Evolutionary conservation across 64 coral and sea anemone species (phyloP).

Genomic region (Montipora capricornis): DNA sequence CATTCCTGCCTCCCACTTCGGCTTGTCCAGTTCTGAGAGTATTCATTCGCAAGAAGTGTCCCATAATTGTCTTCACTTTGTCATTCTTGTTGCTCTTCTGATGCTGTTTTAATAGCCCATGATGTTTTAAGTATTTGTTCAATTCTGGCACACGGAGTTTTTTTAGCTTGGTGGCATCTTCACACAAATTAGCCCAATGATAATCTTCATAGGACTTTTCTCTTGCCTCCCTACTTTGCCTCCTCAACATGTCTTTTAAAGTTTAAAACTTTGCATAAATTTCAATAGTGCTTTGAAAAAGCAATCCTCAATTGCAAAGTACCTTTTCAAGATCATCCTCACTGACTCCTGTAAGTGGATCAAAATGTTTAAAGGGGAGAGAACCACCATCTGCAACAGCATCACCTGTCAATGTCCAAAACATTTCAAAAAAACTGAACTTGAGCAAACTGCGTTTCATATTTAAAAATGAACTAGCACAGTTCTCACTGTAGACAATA

Average conservation of each 20-base stretch:
- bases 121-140: too few relatives aligned
- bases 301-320: not conserved
- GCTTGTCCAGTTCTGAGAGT: too few relatives aligned
- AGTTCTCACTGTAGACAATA: not conserved
- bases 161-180: too few relatives aligned
- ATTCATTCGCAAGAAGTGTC: too few relatives aligned
- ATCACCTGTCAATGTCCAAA: slow-evolving; percentile 50
- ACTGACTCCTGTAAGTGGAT: slow-evolving; percentile 47
- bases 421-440: not conserved
- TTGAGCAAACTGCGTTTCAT: not conserved
- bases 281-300: not conserved
- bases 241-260: not conserved
- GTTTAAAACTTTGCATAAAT: not conserved
- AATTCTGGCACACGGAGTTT: too few relatives aligned
- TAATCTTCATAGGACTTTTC: too few relatives aligned
- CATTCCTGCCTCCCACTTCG: too few relatives aligned
- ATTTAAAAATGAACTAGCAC: not conserved
- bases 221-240: not conserved
- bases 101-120: too few relatives aligned
- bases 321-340: slow-evolving; percentile 67
- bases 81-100: too few relatives aligned
- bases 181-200: too few relatives aligned
- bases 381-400: slow-evolving; percentile 68
- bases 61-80: too few relatives aligned
- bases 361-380: slow-evolving; percentile 55